phyloP scores from a whole-genome alignment of 2,888 invertebrate species.

The Drosophila ustulata region DNA sequence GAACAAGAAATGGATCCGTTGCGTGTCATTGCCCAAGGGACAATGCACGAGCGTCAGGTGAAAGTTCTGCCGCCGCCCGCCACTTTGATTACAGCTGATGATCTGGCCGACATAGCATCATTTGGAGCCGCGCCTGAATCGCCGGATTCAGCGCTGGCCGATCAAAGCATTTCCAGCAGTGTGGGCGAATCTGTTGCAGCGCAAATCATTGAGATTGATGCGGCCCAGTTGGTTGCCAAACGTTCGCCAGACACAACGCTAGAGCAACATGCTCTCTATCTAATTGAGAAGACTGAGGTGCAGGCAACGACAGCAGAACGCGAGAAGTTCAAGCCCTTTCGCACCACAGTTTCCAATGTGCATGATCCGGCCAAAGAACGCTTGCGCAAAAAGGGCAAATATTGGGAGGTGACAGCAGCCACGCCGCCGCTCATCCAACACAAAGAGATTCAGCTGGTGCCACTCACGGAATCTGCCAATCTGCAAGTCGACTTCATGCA shows the following conservation, averaged over 20 bases:
- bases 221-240: slow-evolving; percentile 45
- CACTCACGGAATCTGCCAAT: slow-evolving; percentile 82
- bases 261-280: slow-evolving; percentile 82
- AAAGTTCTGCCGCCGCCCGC: slow-evolving; percentile 69
- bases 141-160: slow-evolving; percentile 41
- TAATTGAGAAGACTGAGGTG: slow-evolving; percentile 79
- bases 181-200: slow-evolving; percentile 39
- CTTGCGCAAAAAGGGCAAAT: slow-evolving; percentile 75
- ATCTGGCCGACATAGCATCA: slow-evolving; percentile 82
- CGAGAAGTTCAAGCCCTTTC: slow-evolving; percentile 82
- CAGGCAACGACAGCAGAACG: slow-evolving; percentile 42
- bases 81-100: slow-evolving; percentile 79
- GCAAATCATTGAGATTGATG: slow-evolving; percentile 71
- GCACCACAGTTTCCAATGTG: slow-evolving; percentile 83
- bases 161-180: slow-evolving; percentile 34
- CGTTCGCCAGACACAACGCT: slow-evolving; percentile 23
- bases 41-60: slow-evolving; percentile 79
- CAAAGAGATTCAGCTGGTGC: slow-evolving; percentile 74
- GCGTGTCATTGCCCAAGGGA: slow-evolving; percentile 82
- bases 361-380: slow-evolving; percentile 84
- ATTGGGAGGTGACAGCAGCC: slow-evolving; percentile 84
- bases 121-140: slow-evolving; percentile 59
- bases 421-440: slow-evolving; percentile 83
- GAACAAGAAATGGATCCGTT: slow-evolving; percentile 83
- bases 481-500: slow-evolving; percentile 79